A percentile compares a stretch with the other conserved stretches of the same genome.
Evolutionary conservation across 92 coral and sea anemone genomes (phyloP).

Genomic region (Phenganax marumi): DNA sequence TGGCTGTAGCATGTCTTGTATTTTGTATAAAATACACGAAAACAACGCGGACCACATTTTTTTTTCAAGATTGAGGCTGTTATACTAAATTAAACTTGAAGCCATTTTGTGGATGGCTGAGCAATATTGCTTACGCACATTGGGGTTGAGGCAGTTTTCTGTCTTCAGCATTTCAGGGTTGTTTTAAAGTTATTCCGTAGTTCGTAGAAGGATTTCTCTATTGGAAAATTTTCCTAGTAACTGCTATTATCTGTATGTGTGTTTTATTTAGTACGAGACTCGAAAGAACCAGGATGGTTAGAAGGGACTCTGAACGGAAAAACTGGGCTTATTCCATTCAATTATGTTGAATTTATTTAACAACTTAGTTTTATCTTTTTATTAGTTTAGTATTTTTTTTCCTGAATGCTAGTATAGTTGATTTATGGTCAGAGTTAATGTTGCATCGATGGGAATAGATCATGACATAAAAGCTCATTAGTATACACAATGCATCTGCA

Average conservation of each 20-base stretch:
- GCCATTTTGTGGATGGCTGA: too few species aligned
- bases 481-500: too few species aligned
- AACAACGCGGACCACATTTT: too few species aligned
- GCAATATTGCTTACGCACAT: too few species aligned
- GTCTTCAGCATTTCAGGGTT: too few species aligned
- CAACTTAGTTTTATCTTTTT: background rate
- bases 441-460: background rate
- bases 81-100: too few species aligned
- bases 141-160: too few species aligned
- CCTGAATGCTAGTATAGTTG: background rate
- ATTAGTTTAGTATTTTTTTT: background rate
- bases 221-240: background rate
- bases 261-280: slow-evolving; percentile 76
- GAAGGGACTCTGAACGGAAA: slow-evolving; percentile 94
- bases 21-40: too few species aligned
- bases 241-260: background rate
- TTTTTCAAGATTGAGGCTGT: too few species aligned
- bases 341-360: slow-evolving; percentile 75
- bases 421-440: background rate
- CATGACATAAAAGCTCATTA: background rate
- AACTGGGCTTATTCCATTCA: slow-evolving; percentile 90
- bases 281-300: slow-evolving; percentile 98
- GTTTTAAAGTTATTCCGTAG: too few species aligned
- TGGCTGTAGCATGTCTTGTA: too few species aligned
- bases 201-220: too few species aligned